Conservation (phyloP, 2,797 vertebrate genomes). For the Rhinophrynus dorsalis region DNA sequence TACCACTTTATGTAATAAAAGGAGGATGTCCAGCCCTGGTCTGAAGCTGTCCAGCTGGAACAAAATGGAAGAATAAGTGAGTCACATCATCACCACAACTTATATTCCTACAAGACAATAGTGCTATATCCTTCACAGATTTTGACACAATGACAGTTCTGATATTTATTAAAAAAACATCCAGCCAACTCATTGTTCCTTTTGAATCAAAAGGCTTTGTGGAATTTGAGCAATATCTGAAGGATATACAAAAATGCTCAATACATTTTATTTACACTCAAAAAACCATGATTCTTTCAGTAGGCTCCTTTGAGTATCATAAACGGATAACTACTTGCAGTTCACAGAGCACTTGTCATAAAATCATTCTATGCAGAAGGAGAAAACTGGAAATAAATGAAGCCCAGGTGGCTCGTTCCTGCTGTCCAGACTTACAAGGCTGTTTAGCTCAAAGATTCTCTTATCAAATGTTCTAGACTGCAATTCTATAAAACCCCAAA, state of each 20-base stretch:
- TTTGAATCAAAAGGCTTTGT: neutral
- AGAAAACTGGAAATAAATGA: slow-evolving; percentile 23
- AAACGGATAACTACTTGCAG: slow-evolving; percentile 26
- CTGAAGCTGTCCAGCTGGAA: no score
- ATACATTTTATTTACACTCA: slow-evolving; percentile 15
- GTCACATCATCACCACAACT: no score
- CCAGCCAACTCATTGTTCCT: no score
- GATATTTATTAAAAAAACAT: no score
- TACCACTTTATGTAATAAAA: no score
- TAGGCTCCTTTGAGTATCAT: slow-evolving; percentile 12
- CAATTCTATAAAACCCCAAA: no score
- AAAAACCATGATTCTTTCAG: neutral
- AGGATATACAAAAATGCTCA: slow-evolving; percentile 1
- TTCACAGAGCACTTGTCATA: slow-evolving; percentile 24
- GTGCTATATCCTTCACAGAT: no score
- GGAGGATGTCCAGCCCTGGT: no score
- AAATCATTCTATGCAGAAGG: slow-evolving; percentile 18
- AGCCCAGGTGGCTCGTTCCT: slow-evolving; percentile 22
- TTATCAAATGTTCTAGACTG: no score
- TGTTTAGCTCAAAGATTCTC: slow-evolving; percentile 24
- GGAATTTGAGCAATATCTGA: slow-evolving; percentile 6
- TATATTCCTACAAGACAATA: no score
- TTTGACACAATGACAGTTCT: no score
- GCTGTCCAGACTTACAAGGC: slow-evolving; percentile 22
- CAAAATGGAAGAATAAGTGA: no score